phyloP scores from a whole-genome alignment of 2,888 invertebrate species.

The Onthophagus sagittarius region DNA sequence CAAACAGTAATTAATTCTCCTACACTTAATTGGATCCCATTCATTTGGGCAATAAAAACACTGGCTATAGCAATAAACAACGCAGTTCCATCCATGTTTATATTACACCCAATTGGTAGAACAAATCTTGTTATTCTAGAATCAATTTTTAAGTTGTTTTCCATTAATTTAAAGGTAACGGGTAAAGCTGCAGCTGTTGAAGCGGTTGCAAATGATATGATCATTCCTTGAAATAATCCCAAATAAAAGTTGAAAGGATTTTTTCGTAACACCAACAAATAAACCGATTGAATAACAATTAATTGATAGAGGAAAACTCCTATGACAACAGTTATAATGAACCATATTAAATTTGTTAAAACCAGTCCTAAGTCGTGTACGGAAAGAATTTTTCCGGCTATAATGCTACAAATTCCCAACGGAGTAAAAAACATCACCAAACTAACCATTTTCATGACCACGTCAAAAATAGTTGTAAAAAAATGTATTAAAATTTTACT shows the following conservation, averaged over 20 bases:
- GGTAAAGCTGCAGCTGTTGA: slow-evolving; percentile 89
- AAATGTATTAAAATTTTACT: slow-evolving; percentile 81
- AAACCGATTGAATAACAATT: slow-evolving; percentile 78
- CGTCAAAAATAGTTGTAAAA: slow-evolving; percentile 83
- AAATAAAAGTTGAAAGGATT: slow-evolving; percentile 87
- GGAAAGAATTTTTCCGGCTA: slow-evolving; percentile 74
- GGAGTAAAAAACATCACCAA: slow-evolving; percentile 90
- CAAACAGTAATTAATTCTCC: slow-evolving; percentile 85
- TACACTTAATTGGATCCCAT: slow-evolving; percentile 71
- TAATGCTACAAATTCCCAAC: slow-evolving; percentile 78
- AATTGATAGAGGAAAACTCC: slow-evolving; percentile 83
- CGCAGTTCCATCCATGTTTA: slow-evolving; percentile 91
- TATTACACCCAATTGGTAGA: slow-evolving; percentile 85
- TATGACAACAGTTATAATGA: slow-evolving; percentile 76
- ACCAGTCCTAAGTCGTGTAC: slow-evolving; percentile 65
- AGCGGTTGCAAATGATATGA: slow-evolving; percentile 86
- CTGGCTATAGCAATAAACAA: slow-evolving; percentile 85
- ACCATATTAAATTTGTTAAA: slow-evolving; percentile 60
- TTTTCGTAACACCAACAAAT: slow-evolving; percentile 72
- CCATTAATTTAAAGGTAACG: slow-evolving; percentile 80
- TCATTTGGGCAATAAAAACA: slow-evolving; percentile 85
- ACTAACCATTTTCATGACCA: slow-evolving; percentile 87
- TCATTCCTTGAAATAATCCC: slow-evolving; percentile 49
- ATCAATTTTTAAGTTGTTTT: slow-evolving; percentile 77
- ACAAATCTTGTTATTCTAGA: slow-evolving; percentile 82